Conservation (phyloP, 2,113 vertebrate genomes). For the Romanogobio albipinnatus region DNA sequence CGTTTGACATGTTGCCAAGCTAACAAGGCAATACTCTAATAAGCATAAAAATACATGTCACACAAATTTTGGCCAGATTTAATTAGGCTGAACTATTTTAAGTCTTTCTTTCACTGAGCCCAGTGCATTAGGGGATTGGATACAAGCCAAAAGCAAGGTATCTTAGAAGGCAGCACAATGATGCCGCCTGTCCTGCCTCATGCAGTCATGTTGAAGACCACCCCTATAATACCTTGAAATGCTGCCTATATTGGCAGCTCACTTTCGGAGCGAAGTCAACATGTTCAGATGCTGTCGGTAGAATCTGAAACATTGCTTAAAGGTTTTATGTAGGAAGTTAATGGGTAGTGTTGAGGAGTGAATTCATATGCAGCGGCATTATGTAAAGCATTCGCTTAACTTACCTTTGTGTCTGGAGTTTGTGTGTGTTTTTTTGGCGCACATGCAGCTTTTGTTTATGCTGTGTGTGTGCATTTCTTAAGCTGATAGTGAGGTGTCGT, state of each 20-base stretch:
- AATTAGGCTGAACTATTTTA: not conserved
- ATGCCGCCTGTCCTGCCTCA: not conserved
- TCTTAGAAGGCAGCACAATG: not conserved
- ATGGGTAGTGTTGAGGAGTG: not conserved
- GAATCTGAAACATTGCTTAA: not conserved
- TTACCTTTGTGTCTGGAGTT: not conserved
- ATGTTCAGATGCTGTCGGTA: not conserved
- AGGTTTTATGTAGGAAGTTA: not conserved
- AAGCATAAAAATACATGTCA: not conserved
- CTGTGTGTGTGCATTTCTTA: conserved; percentile 13
- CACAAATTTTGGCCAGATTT: not conserved
- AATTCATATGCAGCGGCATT: not conserved
- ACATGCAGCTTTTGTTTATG: not conserved
- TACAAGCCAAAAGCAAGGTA: not conserved
- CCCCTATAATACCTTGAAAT: not conserved
- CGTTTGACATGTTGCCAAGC: not conserved
- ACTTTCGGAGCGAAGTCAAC: not conserved
- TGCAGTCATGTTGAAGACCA: not conserved
- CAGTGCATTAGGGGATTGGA: not conserved
- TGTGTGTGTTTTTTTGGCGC: not conserved
- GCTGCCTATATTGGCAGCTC: not conserved
- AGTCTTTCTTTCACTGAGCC: not conserved
- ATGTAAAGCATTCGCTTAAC: not conserved
- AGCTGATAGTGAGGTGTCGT: conserved; percentile 37
- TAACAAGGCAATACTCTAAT: not conserved